These are phyloP conservation scores for Cebidichthys violaceus DNA, from an alignment of 2,113 vertebrate genomes.

Conservation along the genomic window DNA sequence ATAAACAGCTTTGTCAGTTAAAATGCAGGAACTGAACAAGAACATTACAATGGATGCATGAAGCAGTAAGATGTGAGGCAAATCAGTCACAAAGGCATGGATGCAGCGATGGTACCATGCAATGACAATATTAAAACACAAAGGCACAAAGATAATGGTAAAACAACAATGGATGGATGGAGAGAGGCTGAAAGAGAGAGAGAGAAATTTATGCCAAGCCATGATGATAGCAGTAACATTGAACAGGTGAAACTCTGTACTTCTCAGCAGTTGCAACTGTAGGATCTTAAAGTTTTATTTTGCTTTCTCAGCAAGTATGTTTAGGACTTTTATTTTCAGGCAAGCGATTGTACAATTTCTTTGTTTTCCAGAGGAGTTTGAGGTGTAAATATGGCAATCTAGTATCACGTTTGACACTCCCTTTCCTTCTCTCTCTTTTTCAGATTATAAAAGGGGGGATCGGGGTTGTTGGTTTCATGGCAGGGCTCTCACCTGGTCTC, in stretches of 20 bases:
- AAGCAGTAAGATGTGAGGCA: constrained; percentile 60
- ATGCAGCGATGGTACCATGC: constrained; percentile 74
- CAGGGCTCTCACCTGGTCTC: constrained; percentile 94
- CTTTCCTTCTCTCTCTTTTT: constrained; percentile 83
- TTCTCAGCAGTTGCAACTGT: constrained; percentile 66
- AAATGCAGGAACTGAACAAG: constrained; percentile 27
- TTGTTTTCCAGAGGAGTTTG: constrained; percentile 36
- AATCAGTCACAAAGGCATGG: constrained; percentile 64
- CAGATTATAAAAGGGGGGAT: constrained; percentile 53
- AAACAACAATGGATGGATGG: constrained; percentile 70
- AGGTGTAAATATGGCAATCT: constrained; percentile 38
- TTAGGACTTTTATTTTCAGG: constrained; percentile 51
- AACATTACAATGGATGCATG: constrained; percentile 53
- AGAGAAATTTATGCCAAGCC: constrained; percentile 77
- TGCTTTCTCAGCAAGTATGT: constrained; percentile 46
- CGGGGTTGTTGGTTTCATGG: constrained; percentile 75
- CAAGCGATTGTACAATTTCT: constrained; percentile 32
- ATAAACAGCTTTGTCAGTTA: constrained; percentile 37
- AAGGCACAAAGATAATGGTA: constrained; percentile 67
- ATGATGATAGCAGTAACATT: constrained; percentile 70
- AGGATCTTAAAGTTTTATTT: constrained; percentile 43
- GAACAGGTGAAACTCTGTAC: constrained; percentile 70
- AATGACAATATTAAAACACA: constrained; percentile 75
- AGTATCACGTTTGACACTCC: constrained; percentile 60
- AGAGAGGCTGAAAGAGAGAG: constrained; percentile 80